Evolutionary conservation across 2,888 invertebrate genomes (phyloP).

Genomic region (Odontomyia ornata): DNA sequence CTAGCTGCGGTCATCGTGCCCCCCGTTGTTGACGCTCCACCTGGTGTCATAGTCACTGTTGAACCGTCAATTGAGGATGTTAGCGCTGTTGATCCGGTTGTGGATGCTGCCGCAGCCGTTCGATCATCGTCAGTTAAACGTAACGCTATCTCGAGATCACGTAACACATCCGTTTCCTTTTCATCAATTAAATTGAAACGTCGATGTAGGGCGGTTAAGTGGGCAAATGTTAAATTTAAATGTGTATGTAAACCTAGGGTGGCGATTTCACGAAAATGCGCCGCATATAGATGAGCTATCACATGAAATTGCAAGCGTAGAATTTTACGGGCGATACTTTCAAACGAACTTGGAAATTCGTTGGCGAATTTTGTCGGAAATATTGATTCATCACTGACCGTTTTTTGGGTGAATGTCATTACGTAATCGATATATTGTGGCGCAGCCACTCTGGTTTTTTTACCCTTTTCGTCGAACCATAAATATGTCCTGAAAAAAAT

Average conservation of each 20-base stretch:
- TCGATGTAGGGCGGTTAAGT: constrained; percentile 85
- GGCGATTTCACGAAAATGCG: constrained; percentile 96
- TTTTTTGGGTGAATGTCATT: constrained; percentile 97
- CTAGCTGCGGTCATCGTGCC: background rate
- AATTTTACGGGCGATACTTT: constrained; percentile 94
- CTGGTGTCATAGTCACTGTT: constrained; percentile 41
- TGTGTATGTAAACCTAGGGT: constrained; percentile 94
- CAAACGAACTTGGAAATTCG: constrained; percentile 93
- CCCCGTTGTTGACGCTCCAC: background rate
- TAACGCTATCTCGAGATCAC: constrained; percentile 88
- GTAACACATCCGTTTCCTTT: constrained; percentile 94
- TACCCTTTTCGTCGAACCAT: constrained; percentile 99
- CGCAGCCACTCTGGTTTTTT: constrained; percentile 95
- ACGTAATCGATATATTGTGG: constrained; percentile 99
- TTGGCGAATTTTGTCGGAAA: constrained; percentile 99
- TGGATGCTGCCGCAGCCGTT: constrained; percentile 53
- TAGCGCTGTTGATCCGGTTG: constrained; percentile 48
- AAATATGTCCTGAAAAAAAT: constrained; percentile 82
- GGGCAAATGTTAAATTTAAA: constrained; percentile 96
- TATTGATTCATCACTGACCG: constrained; percentile 93
- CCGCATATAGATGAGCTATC: constrained; percentile 97
- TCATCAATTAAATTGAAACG: constrained; percentile 93
- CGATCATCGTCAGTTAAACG: constrained; percentile 68
- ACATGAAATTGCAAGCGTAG: constrained; percentile 96
- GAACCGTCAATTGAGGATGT: constrained; percentile 47